Base-by-base conservation (phyloP, 2,113 vertebrate genomes). In the Halichoeres trimaculatus region DNA sequence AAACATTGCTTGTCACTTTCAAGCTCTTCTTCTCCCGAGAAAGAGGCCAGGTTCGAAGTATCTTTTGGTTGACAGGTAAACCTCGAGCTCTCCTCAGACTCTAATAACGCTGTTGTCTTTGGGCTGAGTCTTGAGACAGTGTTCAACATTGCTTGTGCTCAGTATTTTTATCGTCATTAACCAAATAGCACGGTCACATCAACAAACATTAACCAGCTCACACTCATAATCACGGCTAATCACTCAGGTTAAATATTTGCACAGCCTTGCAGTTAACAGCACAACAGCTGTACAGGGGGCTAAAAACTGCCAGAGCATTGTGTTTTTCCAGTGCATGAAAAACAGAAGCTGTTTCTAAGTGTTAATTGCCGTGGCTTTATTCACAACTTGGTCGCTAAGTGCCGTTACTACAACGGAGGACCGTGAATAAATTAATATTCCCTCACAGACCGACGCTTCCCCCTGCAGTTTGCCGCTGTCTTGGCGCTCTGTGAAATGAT, bases 321-420 rank as follows among this genome's bases (percentile, higher is more conserved):
- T 17, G 40, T 52, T 67, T 17, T 19, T 2, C 6, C 30, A 64
- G 14, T 45, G 50, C 41, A 34, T 59, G 40, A n/a, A 41, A 64
- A 7, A 63, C 35, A 50, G 14, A 26, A 8, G 58, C 7, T 66
- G 52, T 47, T 47, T 35, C 12, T 80, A 54, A 43, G 4, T 22
- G 19, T 64, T 8, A 58, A 75, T 63, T 76, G 59, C 54, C 19
- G 47, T 54, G 11, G 40, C 51, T 43, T 76, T 38, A 40, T 19
- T 17, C 24, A 30, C n/a, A 79, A 45, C 10, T 68, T 58, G 53
- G 85, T 90, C 52, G 53, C 62, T 61, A 79, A 14, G 79, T 23
- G 45, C 20, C 30, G 87, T 90, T 80, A 65, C 86, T 65, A 89
- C 87, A 90, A 89, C 81, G 34, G n/a, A 62, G 23, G 12, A 30